Conservation (phyloP, 2,113 vertebrate species). For the Struthidea cinerea region DNA sequence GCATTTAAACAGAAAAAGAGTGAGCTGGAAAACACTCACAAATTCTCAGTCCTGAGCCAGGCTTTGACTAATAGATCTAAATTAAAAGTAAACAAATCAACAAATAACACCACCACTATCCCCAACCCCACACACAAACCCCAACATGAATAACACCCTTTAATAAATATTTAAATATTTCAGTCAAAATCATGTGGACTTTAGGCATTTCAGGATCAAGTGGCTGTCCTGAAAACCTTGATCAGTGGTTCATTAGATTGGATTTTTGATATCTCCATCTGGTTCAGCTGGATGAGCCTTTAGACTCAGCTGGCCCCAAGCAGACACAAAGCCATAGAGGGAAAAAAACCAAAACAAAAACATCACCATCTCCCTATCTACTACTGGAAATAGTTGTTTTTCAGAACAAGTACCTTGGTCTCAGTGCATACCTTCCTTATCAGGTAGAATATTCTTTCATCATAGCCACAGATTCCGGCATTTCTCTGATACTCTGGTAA, state of each 20-base stretch:
- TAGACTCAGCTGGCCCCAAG: neutral
- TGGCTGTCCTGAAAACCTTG: neutral
- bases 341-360: rapidly evolving
- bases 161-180: neutral
- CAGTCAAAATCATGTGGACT: neutral
- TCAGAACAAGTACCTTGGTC: neutral
- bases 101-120: neutral
- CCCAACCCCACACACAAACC: neutral
- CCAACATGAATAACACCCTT: neutral
- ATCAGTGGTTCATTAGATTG: neutral
- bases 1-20: neutral
- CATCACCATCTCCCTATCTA: neutral
- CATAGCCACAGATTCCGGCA: neutral
- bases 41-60: neutral
- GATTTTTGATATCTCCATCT: neutral
- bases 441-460: neutral
- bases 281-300: neutral
- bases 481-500: neutral
- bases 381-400: neutral
- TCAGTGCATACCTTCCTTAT: neutral
- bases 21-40: neutral
- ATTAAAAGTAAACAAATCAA: neutral
- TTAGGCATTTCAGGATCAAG: neutral
- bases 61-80: neutral
- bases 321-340: neutral